Percentiles rank a stretch among this genome's conserved stretches.
These are phyloP conservation scores for Masnerella sp. DNA, from an alignment of 2,888 invertebrate genomes.

Conservation along the genomic window DNA sequence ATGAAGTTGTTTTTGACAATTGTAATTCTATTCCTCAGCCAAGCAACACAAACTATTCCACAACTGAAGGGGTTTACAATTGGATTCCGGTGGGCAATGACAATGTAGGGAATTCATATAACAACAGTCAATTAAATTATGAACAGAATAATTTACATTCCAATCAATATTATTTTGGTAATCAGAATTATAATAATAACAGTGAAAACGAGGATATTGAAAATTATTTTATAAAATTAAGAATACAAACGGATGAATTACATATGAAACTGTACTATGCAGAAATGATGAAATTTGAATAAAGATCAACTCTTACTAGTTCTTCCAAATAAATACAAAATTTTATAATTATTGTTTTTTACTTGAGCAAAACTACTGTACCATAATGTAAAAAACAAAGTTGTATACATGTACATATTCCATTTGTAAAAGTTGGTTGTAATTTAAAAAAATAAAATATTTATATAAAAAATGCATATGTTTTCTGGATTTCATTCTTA, in stretches of 20 bases:
- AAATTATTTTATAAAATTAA: slow-evolving; percentile 66
- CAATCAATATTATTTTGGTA: neutral
- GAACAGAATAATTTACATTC: neutral
- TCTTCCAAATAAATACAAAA: too few relatives aligned
- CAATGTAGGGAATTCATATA: neutral
- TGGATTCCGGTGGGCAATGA: slow-evolving; percentile 15
- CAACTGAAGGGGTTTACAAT: slow-evolving; percentile 1
- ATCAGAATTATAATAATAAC: slow-evolving; percentile 10
- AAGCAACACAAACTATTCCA: neutral
- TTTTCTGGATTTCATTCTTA: too few relatives aligned
- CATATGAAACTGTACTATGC: slow-evolving; percentile 69
- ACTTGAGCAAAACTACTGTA: too few relatives aligned
- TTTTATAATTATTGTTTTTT: too few relatives aligned
- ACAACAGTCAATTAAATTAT: neutral
- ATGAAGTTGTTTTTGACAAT: neutral
- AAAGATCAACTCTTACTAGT: too few relatives aligned
- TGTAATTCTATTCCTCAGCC: too few relatives aligned
- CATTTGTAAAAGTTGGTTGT: too few relatives aligned
- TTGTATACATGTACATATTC: too few relatives aligned
- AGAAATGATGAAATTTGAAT: slow-evolving; percentile 62
- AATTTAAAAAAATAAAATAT: too few relatives aligned
- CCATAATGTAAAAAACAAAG: too few relatives aligned
- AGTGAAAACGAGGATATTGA: slow-evolving; percentile 63
- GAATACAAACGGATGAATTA: slow-evolving; percentile 66
- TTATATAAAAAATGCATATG: too few relatives aligned